phyloP scores from a whole-genome alignment of 1,140 invertebrate species.

The Zeugodacus cucurbitae region DNA sequence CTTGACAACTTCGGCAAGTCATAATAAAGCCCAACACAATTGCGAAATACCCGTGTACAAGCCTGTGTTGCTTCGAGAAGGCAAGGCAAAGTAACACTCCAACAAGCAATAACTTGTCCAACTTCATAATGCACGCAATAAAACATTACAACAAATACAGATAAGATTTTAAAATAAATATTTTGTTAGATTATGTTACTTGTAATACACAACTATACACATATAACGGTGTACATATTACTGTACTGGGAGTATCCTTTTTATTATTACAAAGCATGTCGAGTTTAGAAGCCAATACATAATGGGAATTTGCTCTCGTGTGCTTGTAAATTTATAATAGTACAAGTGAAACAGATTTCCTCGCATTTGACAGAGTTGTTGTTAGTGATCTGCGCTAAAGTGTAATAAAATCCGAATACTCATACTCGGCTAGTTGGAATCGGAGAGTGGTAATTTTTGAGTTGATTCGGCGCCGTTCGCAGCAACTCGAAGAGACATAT shows the following conservation, averaged over 20 bases:
- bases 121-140: slow-evolving; percentile 10
- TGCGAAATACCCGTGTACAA: neutral
- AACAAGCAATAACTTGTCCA: slow-evolving; percentile 16
- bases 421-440: neutral
- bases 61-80: neutral
- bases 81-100: neutral
- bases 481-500: too few species aligned
- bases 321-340: slow-evolving; percentile 35
- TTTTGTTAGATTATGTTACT: slow-evolving; percentile 26
- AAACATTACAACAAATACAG: neutral
- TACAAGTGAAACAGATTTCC: slow-evolving; percentile 15
- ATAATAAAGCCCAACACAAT: neutral
- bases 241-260: slow-evolving; percentile 12
- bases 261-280: slow-evolving; percentile 31
- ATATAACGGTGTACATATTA: neutral
- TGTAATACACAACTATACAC: neutral
- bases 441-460: too few species aligned
- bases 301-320: neutral
- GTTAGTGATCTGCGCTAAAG: neutral
- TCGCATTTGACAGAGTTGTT: neutral
- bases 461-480: too few species aligned
- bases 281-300: slow-evolving; percentile 18
- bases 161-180: slow-evolving; percentile 31
- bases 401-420: neutral
- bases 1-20: neutral